Base-by-base conservation (phyloP, 1,140 invertebrate species). In the Coelopa frigida region DNA sequence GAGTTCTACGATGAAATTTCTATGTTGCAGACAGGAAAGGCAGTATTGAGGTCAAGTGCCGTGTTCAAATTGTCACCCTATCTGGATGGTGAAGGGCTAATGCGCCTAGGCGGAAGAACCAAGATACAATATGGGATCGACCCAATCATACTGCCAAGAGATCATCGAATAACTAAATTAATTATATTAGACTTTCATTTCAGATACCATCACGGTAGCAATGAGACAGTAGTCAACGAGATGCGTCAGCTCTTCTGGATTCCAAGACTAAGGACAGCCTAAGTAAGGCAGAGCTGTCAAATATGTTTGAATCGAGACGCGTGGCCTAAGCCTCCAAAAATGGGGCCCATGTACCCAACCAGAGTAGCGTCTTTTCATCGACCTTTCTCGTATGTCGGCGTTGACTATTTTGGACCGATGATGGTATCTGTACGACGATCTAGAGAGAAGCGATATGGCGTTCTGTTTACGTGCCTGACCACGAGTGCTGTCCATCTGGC, bases 401-500 rank as follows among this genome's bases (percentile, higher is more conserved):
- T 48, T 21, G 46, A 42, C 15, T 39, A 27, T 17, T 46, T 46
- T 31, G 44, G 44, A 14, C 44, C 36, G 5, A n/a, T 46, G 32
- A 14, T 23, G 14, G 42, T 60, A n/a, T 56, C 48, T 5, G 47
- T 54, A n/a, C 58, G 55, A 5, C 32, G 60, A 24, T 33, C 56
- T 1, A 46, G 44, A 3, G 50, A 59, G 24, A 72, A 72, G 46
- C 48, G 60, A 4, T 72, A 64, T 43, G 57, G 58, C 6, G 61
- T 56, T 3, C 14, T 73, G 3, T 70, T 72, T 44, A 70, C 68
- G 1, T 71, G 65, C 39, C 43, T 65, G 2, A 56, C 58, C 0
- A 54, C 58, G 7, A 26, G 58, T 20, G 66, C 64, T 2, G 46
- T 69, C 4, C 69, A 46, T 46, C 18, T 46, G n/a, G 35, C 29